These are phyloP conservation scores for Harpagoxenus sublaevis DNA, from an alignment of 2,888 invertebrate genomes.

Conservation along the genomic window DNA sequence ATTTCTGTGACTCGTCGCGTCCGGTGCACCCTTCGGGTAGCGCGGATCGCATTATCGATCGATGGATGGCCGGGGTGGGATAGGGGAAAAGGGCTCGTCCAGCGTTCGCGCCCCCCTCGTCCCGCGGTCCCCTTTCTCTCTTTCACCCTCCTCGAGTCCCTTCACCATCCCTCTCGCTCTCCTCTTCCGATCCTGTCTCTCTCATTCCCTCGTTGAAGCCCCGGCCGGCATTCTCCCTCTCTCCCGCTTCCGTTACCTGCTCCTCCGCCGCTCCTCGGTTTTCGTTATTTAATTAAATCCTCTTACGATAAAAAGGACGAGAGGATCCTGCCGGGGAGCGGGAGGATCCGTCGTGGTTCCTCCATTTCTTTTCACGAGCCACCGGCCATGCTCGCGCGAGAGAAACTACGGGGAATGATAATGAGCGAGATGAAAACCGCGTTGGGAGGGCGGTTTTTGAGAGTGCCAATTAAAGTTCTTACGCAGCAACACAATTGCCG, in stretches of 20 bases:
- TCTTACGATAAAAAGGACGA: conserved; percentile 50
- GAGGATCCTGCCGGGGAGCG: conserved; percentile 16
- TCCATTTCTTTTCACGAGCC: conserved; percentile 25
- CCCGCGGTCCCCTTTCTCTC: neutral
- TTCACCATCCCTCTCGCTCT: neutral
- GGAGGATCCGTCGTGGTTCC: neutral
- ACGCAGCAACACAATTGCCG: neutral
- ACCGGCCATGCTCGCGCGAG: conserved; percentile 13
- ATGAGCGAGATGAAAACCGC: conserved; percentile 26
- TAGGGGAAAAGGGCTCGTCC: conserved; percentile 72
- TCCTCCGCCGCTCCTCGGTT: conserved; percentile 19
- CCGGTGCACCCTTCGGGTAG: conserved; percentile 74
- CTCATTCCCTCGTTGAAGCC: neutral
- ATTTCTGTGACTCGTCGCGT: conserved; percentile 76
- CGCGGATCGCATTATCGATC: conserved; percentile 77
- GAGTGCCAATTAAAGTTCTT: conserved; percentile 9
- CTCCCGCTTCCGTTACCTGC: neutral
- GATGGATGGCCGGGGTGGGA: conserved; percentile 69
- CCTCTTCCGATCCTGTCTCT: neutral
- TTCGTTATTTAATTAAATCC: conserved; percentile 70
- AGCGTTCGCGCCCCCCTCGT: conserved; percentile 18
- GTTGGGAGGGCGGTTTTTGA: neutral
- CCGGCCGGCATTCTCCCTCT: neutral
- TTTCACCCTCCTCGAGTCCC: neutral
- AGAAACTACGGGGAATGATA: conserved; percentile 52